Percentiles rank a stretch among this genome's conserved stretches.
Evolutionary conservation across 2,888 invertebrate genomes (phyloP).

Genomic region (Corbicula japonica): DNA sequence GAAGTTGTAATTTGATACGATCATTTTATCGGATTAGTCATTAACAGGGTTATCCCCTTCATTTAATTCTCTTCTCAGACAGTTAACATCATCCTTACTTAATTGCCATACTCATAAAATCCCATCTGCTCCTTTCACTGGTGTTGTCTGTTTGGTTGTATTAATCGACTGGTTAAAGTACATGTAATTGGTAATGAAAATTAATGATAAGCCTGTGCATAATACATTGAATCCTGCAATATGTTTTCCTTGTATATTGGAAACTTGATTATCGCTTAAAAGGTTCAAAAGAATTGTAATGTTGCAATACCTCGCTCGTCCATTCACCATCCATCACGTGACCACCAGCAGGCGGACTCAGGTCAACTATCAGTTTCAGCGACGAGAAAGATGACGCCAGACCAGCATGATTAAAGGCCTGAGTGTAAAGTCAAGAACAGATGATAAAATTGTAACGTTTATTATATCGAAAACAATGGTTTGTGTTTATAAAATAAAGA

Average conservation of each 20-base stretch:
- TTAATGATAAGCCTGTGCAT: background rate
- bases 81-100: too few species aligned
- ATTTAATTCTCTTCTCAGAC: too few species aligned
- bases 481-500: background rate
- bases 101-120: background rate
- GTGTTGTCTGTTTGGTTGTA: background rate
- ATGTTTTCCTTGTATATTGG: too few species aligned
- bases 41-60: too few species aligned
- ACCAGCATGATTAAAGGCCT: conserved; percentile 43
- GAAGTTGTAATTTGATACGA: background rate
- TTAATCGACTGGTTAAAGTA: background rate
- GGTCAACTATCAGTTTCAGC: conserved; percentile 11
- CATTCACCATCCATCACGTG: conserved; percentile 21
- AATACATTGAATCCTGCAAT: too few species aligned
- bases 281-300: background rate
- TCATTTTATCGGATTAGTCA: background rate
- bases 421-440: too few species aligned
- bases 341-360: conserved; percentile 18
- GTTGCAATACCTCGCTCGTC: background rate
- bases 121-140: background rate
- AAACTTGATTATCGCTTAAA: background rate
- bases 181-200: background rate
- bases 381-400: conserved; percentile 4
- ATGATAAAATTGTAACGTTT: background rate
- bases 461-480: background rate